Evolutionary conservation across 2,888 invertebrate species (phyloP).

Genomic region (Cantharis rustica): DNA sequence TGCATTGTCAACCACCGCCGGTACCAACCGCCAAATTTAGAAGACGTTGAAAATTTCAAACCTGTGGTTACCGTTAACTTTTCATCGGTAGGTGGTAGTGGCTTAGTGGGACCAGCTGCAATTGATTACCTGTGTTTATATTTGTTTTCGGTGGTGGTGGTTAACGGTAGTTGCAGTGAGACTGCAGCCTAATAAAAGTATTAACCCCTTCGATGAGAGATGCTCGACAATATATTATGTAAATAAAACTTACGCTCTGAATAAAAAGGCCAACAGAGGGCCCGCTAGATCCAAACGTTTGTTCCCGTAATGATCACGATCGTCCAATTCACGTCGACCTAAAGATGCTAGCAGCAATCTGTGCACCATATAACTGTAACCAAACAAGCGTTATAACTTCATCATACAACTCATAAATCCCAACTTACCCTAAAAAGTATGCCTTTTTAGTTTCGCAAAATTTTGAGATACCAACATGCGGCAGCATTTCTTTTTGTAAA

Average conservation of each 20-base stretch:
- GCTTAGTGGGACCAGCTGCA: too few species aligned
- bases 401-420: background rate
- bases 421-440: constrained; percentile 81
- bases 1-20: too few species aligned
- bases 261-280: constrained; percentile 93
- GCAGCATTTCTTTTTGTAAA: constrained; percentile 99
- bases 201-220: too few species aligned
- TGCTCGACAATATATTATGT: background rate
- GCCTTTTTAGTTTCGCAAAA: constrained; percentile 99
- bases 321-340: constrained; percentile 95
- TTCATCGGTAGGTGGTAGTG: too few species aligned
- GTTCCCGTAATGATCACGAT: constrained; percentile 99
- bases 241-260: constrained; percentile 71
- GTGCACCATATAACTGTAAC: constrained; percentile 92
- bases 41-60: too few species aligned
- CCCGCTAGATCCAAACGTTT: constrained; percentile 98
- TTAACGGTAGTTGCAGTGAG: too few species aligned
- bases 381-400: constrained; percentile 13
- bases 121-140: too few species aligned
- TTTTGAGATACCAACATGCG: constrained; percentile 98
- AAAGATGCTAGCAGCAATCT: constrained; percentile 90
- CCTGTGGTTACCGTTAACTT: too few species aligned
- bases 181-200: too few species aligned
- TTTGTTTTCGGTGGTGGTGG: too few species aligned
- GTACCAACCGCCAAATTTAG: too few species aligned